Percentiles rank a stretch among this genome's conserved stretches.
phyloP scores from a whole-genome alignment of 2,113 vertebrate species.

The Hymenochirus boettgeri region DNA sequence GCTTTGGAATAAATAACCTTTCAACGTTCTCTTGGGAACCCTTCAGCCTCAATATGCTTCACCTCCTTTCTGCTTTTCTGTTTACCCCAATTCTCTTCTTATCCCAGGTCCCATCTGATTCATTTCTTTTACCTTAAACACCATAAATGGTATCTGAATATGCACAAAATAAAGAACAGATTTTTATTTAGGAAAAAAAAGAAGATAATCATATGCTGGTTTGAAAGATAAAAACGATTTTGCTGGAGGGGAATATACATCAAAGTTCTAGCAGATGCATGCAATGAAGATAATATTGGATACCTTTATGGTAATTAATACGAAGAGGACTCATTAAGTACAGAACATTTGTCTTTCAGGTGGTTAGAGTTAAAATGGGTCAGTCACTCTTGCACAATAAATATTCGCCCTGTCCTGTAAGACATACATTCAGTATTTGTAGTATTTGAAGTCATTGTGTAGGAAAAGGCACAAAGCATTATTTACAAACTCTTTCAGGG shows the following conservation, averaged over 20 bases:
- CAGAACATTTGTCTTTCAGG: too few species aligned
- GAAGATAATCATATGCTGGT: conserved; percentile 30
- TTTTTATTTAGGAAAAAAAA: conserved; percentile 20
- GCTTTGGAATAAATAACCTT: neutral
- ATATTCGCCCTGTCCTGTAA: too few species aligned
- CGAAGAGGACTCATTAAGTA: neutral
- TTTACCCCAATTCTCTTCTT: neutral
- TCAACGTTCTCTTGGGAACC: neutral
- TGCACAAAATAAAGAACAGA: conserved; percentile 27
- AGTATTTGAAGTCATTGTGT: too few species aligned
- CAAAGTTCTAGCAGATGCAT: conserved; percentile 16
- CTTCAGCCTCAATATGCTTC: conserved; percentile 13
- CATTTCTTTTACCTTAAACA: conserved; percentile 17
- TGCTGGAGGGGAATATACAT: conserved; percentile 28
- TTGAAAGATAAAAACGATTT: conserved; percentile 35
- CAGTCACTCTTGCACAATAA: too few species aligned
- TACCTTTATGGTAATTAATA: conserved; percentile 16
- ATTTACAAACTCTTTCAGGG: too few species aligned
- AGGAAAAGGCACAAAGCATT: too few species aligned
- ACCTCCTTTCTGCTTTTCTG: neutral
- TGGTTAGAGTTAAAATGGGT: too few species aligned
- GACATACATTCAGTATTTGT: too few species aligned
- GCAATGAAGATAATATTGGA: conserved; percentile 2
- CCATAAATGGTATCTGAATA: conserved; percentile 19
- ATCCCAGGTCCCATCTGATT: neutral